Base-by-base conservation (phyloP, 2,113 vertebrate genomes). In the Turnix velox region DNA sequence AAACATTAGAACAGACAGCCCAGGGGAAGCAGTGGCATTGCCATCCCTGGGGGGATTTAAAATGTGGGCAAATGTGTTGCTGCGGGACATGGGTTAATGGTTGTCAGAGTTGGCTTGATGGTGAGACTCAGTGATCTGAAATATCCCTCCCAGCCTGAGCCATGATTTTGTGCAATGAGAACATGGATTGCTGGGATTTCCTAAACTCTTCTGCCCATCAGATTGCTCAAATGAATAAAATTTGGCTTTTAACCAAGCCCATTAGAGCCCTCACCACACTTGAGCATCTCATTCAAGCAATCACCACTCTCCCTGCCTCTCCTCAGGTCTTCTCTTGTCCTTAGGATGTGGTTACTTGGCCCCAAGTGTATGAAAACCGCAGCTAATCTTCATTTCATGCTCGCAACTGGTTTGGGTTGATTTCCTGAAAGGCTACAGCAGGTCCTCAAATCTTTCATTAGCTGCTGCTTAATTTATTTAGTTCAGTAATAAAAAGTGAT, bases 401-500 rank as follows among this genome's bases (percentile, higher is more conserved):
- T 49, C 18, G 46, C 55, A 18, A 2, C 30, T 0, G 0, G 28
- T 16, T 14, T 0, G 16, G 22, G 16, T 30, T 25, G 33, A 51
- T 39, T 89, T 73, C 33, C 33, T 39, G 54, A 59, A 12, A 67
- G 0, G 1, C 46, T 15, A 5, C 66, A 5, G 63, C 0, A 1
- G 40, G 15, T 71, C 75, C 83, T 52, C 40, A 18, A 62, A 77
- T 37, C 48, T 80, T 75, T 83, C 58, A 40, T 61, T 55, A 91
- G 76, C 72, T 75, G 9, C 18, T 28, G 54, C 59, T 87, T 15
- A 2, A 58, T 45, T 86, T 18, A 7, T 86, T 86, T 74, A 62
- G 33, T 33, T 62, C 39, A 4, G 3, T 33, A 69, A 88, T 81
- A 69, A 89, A 68, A 42, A 4, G 22, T 61, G 84, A 94, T 96